Conservation (phyloP, 2,888 invertebrate genomes). For the Coleophora deauratella region DNA sequence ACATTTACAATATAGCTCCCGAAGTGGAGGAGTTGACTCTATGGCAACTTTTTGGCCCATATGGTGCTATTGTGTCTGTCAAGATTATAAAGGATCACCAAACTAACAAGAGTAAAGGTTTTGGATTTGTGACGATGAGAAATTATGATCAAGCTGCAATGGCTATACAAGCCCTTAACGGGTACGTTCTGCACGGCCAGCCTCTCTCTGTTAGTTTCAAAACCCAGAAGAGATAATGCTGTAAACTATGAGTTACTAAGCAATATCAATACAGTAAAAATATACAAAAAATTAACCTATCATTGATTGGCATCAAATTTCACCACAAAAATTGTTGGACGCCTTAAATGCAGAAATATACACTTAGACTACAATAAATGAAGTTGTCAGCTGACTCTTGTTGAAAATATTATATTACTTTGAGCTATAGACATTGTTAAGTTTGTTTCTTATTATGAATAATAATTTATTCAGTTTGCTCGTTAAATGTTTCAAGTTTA, state of each 20-base stretch:
- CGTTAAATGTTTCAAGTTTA: slow-evolving; percentile 75
- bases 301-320: slow-evolving; percentile 58
- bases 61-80: slow-evolving; percentile 74
- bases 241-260: slow-evolving; percentile 49
- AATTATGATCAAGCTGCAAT: slow-evolving; percentile 72
- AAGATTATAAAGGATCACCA: slow-evolving; percentile 72
- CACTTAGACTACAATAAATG: slow-evolving; percentile 22
- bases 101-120: slow-evolving; percentile 71
- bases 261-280: slow-evolving; percentile 70
- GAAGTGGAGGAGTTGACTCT: slow-evolving; percentile 69
- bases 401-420: slow-evolving; percentile 71
- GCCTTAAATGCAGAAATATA: no score
- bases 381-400: slow-evolving; percentile 62
- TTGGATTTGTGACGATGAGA: slow-evolving; percentile 72
- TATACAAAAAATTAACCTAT: slow-evolving; percentile 53
- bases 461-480: slow-evolving; percentile 75
- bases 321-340: slow-evolving; percentile 21
- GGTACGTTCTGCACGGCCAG: slow-evolving; percentile 63
- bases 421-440: slow-evolving; percentile 74
- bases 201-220: slow-evolving; percentile 71
- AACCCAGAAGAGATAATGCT: slow-evolving; percentile 73
- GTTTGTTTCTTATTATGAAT: slow-evolving; percentile 71
- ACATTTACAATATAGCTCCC: slow-evolving; percentile 69
- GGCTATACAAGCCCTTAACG: slow-evolving; percentile 71
- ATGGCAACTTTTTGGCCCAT: slow-evolving; percentile 72